Conservation (phyloP, 2,113 vertebrate species). For the Equus quagga region DNA sequence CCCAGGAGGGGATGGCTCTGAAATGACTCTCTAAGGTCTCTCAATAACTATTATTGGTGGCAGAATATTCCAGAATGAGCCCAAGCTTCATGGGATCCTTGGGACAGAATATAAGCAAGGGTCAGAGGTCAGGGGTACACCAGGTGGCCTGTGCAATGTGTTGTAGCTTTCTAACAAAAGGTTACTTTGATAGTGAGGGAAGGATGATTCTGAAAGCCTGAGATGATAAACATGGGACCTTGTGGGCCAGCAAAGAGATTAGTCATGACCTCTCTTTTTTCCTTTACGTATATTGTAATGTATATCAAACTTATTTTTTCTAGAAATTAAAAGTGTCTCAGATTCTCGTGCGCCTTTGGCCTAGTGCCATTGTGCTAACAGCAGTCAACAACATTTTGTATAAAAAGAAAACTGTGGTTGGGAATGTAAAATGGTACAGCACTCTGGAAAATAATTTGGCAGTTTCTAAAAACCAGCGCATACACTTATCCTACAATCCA, state of each 20-base stretch:
- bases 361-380: constrained; percentile 4
- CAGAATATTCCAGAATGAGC: constrained; percentile 10
- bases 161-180: neutral
- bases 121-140: neutral
- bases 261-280: neutral
- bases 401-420: constrained; percentile 69
- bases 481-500: constrained; percentile 55
- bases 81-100: neutral
- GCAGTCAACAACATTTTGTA: constrained; percentile 50
- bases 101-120: neutral
- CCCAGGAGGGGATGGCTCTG: neutral
- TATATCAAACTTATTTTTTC: constrained; percentile 45
- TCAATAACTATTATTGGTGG: neutral
- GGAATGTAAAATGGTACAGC: constrained; percentile 65
- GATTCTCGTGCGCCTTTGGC: constrained; percentile 50
- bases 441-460: constrained; percentile 66
- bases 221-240: neutral
- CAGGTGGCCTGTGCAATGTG: neutral
- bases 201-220: neutral
- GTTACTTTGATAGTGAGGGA: neutral
- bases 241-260: neutral
- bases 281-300: neutral
- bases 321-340: constrained; percentile 53
- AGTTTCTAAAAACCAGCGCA: constrained; percentile 56
- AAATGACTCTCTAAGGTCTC: neutral